Conservation (phyloP, 2,113 vertebrate species). For the Pongo pygmaeus region DNA sequence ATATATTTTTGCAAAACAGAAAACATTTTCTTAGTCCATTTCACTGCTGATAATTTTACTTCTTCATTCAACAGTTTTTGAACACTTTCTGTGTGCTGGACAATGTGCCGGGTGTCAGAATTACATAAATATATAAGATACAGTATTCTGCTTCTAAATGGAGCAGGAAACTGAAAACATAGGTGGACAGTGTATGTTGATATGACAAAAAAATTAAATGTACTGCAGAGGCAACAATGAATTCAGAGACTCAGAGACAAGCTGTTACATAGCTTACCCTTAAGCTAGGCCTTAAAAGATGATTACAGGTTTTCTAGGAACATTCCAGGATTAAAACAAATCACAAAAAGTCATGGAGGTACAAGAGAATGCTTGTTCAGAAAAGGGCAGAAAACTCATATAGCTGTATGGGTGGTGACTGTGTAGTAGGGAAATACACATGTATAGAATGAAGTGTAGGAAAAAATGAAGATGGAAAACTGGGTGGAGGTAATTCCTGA, state of each 20-base stretch:
- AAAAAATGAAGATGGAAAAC: neutral
- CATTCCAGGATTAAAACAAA: neutral
- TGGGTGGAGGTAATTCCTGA: neutral
- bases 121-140: neutral
- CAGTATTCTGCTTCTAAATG: neutral
- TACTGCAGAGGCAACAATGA: neutral
- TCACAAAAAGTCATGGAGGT: neutral
- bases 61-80: neutral
- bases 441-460: neutral
- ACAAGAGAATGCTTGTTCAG: neutral
- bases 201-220: neutral
- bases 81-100: neutral
- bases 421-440: neutral
- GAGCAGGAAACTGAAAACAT: neutral
- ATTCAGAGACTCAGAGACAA: neutral
- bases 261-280: neutral
- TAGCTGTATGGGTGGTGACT: neutral
- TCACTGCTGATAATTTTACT: slow-evolving; percentile 6
- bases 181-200: neutral
- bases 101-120: neutral
- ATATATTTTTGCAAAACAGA: slow-evolving; percentile 30
- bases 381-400: neutral
- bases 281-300: neutral
- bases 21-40: neutral
- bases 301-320: neutral